A percentile compares a stretch with the other conserved stretches of the same genome.
Conservation (phyloP, 2,888 invertebrate species). For the Meghimatium bilineatum region DNA sequence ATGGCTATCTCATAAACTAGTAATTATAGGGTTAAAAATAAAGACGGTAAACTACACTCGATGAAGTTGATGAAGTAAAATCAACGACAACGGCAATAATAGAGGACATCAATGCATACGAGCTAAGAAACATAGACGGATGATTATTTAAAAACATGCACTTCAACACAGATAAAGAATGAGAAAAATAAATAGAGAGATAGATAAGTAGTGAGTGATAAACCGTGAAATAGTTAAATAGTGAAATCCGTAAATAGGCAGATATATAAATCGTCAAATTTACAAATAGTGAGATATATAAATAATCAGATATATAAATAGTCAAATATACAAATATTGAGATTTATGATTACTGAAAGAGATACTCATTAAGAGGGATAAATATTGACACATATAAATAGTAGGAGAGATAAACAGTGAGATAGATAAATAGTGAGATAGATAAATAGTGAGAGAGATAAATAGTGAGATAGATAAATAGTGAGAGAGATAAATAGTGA, state of each 20-base stretch:
- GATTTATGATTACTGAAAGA: constrained; percentile 1
- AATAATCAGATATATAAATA: constrained; percentile 17
- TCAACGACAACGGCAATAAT: no score
- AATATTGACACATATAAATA: constrained; percentile 5
- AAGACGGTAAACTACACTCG: no score
- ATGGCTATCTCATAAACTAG: no score
- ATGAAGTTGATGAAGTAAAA: no score
- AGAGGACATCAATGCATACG: neutral
- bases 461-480: no score
- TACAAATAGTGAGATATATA: constrained; percentile 12
- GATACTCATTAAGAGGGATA: constrained; percentile 10
- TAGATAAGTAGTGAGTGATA: constrained; percentile 1
- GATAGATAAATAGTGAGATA: no score
- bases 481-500: no score
- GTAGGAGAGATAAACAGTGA: no score
- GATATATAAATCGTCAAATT: constrained; percentile 12
- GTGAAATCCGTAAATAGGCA: constrained; percentile 3
- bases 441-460: no score
- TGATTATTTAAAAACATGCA: neutral
- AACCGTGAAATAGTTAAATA: constrained; percentile 1
- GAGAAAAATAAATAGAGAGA: neutral
- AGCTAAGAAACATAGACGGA: neutral
- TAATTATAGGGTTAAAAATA: no score
- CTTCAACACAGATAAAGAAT: neutral
- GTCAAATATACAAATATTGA: constrained; percentile 6